These are phyloP conservation scores for Danaus chrysippus DNA, from an alignment of 2,888 invertebrate species.

Conservation along the genomic window DNA sequence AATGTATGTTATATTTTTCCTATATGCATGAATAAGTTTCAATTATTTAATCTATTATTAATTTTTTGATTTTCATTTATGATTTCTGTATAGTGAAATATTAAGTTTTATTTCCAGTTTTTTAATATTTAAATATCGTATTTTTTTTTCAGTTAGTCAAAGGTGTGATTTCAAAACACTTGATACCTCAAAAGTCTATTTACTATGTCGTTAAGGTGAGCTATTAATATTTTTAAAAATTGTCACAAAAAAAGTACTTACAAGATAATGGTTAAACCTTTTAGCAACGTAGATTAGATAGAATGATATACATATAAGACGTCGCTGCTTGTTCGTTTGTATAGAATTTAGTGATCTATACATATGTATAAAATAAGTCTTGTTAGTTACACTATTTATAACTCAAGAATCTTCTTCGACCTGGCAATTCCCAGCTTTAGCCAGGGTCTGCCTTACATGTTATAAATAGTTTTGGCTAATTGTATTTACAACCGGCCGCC, in stretches of 20 bases:
- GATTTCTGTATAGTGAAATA: neutral
- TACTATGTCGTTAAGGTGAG: slow-evolving; percentile 8
- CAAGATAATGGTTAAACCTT: neutral
- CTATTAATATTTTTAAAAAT: neutral
- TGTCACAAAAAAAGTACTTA: neutral
- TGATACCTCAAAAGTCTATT: neutral
- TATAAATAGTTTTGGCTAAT: too few species aligned
- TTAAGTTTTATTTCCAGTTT: too few species aligned
- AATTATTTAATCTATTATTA: neutral
- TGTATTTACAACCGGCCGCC: too few species aligned
- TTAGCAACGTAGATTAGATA: neutral
- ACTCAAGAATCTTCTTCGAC: too few species aligned
- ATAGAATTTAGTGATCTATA: too few species aligned
- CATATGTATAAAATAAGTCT: too few species aligned
- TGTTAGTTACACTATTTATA: too few species aligned
- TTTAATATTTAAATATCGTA: neutral
- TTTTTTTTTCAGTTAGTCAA: slow-evolving; percentile 16
- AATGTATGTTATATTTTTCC: neutral
- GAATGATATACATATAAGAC: too few species aligned
- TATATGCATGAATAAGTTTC: neutral
- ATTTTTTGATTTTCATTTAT: neutral
- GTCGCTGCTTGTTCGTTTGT: too few species aligned
- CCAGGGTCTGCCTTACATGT: too few species aligned
- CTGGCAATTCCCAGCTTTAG: too few species aligned
- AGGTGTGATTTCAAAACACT: slow-evolving; percentile 13